Base-by-base conservation (phyloP, 2,113 vertebrate genomes). In the Chaetura pelagica region DNA sequence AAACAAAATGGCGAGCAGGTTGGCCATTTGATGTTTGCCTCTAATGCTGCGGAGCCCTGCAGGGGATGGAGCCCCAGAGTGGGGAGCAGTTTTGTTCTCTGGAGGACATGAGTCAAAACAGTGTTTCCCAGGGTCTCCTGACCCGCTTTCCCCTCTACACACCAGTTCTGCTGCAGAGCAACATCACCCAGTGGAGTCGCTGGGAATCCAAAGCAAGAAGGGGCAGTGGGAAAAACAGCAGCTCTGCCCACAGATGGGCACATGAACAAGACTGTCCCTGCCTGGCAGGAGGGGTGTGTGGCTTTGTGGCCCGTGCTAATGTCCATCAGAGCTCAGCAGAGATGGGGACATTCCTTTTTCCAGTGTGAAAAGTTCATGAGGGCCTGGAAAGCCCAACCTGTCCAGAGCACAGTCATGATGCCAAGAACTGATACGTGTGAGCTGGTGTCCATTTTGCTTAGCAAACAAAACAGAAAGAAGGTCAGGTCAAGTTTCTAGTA, bases 21-120 rank as follows among this genome's bases (percentile, higher is more conserved):
- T 38, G 62, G 83, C 38, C 15, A 20, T 40, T 46, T 58, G 71
- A 24, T 52, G 52, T 32, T 61, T 14, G 54, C 42, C 40, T 42
- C 1, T 16, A 19, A 78, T 9, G 34, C 49, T 11, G 32, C n/a
- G 6, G 24, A 48, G 61, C 38, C 44, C 66, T 64, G n/a, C 66
- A 68, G 29, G 32, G 75, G 35, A 11, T 24, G n/a, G 66, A 68
- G 61, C 13, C 30, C 29, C 2, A 0, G 68, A 0, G 0, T 4
- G 23, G 22, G 42, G 32, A 63, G 2, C 44, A 35, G 54, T 29
- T 54, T 49, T 2, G 1, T 54, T 78, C 67, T 48, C 42, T 35
- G 54, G n/a, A 42, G 64, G 44, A 57, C 51, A 34, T 0, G 40
- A 84, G 34, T 34, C 67, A 69, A 75, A 55, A 7, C 38, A 30